Evolutionary conservation across 2,888 invertebrate species (phyloP).

Genomic region (Oegoconia quadripuncta): DNA sequence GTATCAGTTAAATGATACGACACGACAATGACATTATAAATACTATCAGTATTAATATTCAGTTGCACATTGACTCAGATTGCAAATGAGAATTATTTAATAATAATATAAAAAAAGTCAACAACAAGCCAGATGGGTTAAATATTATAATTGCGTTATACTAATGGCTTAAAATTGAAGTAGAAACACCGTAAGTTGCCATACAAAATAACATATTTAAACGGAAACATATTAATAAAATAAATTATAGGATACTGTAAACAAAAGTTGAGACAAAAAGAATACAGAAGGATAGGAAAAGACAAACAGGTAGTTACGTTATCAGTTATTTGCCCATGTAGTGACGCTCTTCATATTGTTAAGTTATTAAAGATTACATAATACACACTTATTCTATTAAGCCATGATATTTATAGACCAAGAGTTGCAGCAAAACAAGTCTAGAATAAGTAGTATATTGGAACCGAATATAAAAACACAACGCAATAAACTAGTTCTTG

Average conservation of each 20-base stretch:
- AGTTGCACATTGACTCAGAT: no score
- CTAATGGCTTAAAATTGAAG: no score
- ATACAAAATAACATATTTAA: neutral
- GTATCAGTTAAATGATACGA: no score
- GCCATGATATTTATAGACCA: slow-evolving; percentile 49
- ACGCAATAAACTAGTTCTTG: slow-evolving; percentile 24
- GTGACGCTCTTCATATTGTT: neutral
- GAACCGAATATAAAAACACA: neutral
- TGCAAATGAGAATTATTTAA: neutral
- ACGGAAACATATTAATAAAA: neutral
- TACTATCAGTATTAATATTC: no score
- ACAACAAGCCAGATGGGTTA: slow-evolving; percentile 11
- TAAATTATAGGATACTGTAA: neutral
- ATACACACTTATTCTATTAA: slow-evolving; percentile 51
- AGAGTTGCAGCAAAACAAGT: slow-evolving; percentile 23
- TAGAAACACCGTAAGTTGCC: neutral
- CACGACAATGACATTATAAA: no score
- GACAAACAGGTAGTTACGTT: neutral
- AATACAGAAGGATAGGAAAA: neutral
- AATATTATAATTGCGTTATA: slow-evolving; percentile 1
- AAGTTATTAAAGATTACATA: neutral
- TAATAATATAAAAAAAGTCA: neutral
- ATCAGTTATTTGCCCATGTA: neutral
- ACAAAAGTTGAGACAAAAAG: neutral
- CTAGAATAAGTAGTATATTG: no score